Base-by-base conservation (phyloP, 1,140 invertebrate species). In the Hermetia illucens region DNA sequence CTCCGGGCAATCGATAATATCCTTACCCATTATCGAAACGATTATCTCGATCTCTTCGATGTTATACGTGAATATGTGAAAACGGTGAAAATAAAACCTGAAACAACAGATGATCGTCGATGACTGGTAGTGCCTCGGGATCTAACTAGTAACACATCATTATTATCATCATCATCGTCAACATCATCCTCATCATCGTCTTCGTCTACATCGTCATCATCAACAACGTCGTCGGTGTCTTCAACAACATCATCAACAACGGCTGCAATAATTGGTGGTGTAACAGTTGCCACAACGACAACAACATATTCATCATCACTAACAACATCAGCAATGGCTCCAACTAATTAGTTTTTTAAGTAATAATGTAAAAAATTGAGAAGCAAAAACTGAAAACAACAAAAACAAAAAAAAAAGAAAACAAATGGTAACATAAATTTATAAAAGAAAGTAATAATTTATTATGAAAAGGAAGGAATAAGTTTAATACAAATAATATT, bases 81-180 rank as follows among this genome's bases (percentile, higher is more conserved):
- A n/a, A n/a, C n/a, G n/a, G n/a, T n/a, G n/a, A n/a, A n/a, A n/a
- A n/a, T n/a, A n/a, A n/a, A n/a, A n/a, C n/a, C n/a, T n/a, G n/a
- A n/a, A n/a, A n/a, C n/a, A n/a, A n/a, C 16, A 42, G 41, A 42
- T 24, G 41, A 42, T 35, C 36, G 41, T 13, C 41, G 41, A 42
- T 42, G 41, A 42, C 41, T 38, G 20, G 41, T 34, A 42, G 30
- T 42, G 41, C 41, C 41, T 42, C 41, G 41, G 32, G 41, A 42
- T 36, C 19, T 9, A 21, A 35, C 8, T 35, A 35, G 19, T 20
- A 35, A 20, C 17, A 19, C 34, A 35, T 35, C 17, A 20, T 35
- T 21, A 20, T 35, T 21, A 35, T 35, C 34, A 21, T 13, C 16
- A n/a, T 8, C 34, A 20, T 35, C 34, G 10, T 35, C 34, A 35